Evolutionary conservation across 2,888 invertebrate genomes (phyloP), one percentile per base, ranked within the genome.

Genomic region (Erebia palarica): DNA sequence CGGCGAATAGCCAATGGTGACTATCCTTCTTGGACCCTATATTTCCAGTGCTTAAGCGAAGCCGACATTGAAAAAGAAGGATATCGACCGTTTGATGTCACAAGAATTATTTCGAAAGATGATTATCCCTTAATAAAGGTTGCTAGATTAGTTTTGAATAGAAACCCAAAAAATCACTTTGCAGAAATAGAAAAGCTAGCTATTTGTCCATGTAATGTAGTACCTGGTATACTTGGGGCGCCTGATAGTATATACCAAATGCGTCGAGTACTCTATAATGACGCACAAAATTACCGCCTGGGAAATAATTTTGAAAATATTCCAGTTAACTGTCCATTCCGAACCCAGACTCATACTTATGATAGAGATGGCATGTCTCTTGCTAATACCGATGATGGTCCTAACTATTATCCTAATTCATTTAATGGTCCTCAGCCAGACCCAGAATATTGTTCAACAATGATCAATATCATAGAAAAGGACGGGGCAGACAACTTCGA

Each of bases 371-470:
- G 98, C 0, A 92, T 94, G 10, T 95, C 96, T 92, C 94, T 95
- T 36, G 93, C 95, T 14, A 98, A 98, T 83, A 97, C 97, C 86
- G 95, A 94, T 47, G 97, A 96, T 27, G 96, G 96, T 4, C 99
- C 99, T 2, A 99, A 99, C 88, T 99, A 99, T 84, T 98, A 95
- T 89, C 99, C 99, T 0, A 99, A 99, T 91, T 97, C 98, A 75
- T 99, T 98, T 86, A 92, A 94, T 75, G 99, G 98, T 0, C 97
- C 98, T 0, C 94, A 94, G 73, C 94, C 94, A 77, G 91, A 94
- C 42, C 92, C 95, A 4, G 95, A 95, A 18, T 92, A 93, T 74
- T 83, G 86, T 58, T 82, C 94, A 10, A 83, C 93, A 10, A 88
- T 95, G 7, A 88, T 94, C 53, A 95, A 95, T 81, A 84, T 89